Evolutionary conservation across 2,113 vertebrate genomes (phyloP), one percentile per base, ranked within the genome.

Genomic region (Strix aluco): DNA sequence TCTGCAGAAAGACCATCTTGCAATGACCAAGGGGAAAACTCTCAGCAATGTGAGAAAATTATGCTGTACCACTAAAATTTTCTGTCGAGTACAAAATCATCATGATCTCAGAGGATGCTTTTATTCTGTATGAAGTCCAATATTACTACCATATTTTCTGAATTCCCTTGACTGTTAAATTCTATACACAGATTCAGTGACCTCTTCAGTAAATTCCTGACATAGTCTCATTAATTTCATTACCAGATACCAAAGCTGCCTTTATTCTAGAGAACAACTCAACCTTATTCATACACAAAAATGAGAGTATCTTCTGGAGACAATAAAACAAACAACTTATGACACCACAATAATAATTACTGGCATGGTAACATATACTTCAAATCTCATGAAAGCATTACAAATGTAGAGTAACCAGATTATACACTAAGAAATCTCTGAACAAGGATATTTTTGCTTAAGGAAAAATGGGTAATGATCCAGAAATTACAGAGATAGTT

Each of bases 381-480:
- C 58, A 82, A 83, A 91, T 84, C 30, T 75, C 61, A 86, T 66
- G 65, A 88, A 93, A 91, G 20, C 54, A 66, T 66, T 85, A 59
- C 29, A 91, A 42, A 66, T 52, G 18, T 40, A 70, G 38, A 79
- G 15, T 9, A 85, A 81, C 19, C 20, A 86, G 66, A 90, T 58
- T 86, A 92, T 36, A 73, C 26, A 71, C 52, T 78, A 86, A 88
- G 58, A 51, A 90, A 49, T 27, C 42, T 74, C 52, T 74, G 47
- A 91, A 81, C 36, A 89, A 88, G 46, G 23, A 49, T 84, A 49
- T 67, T 88, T 89, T 91, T 90, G 54, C 72, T 88, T 62, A 87
- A 94, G 66, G 80, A 92, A 84, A 93, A 92, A 86, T 55, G 70
- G 16, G 46, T 92, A 93, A 94, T 77, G 82, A 95, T 90, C 77